Base-by-base conservation (phyloP, 2,113 vertebrate species). In the Brachyistius frenatus region DNA sequence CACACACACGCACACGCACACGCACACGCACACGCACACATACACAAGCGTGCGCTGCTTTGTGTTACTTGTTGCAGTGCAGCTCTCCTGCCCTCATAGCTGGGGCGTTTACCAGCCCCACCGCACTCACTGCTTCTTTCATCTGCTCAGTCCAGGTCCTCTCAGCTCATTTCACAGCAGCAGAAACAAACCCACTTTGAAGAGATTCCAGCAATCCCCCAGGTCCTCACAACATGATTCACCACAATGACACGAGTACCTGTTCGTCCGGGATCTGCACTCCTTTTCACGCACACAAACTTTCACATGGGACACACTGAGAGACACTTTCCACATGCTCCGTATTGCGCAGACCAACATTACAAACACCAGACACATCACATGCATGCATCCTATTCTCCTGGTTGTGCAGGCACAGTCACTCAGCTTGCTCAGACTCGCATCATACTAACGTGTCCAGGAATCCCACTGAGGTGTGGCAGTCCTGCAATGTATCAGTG, bases 151-250 rank as follows among this genome's bases (percentile, higher is more conserved):
- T 84, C 85, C 84, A 85, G 86, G 80, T 79, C 73, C 80, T 86
- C 83, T 81, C 89, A 82, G 81, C 81, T 90, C 87, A 82, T 91
- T 91, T 90, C 61, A 81, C 47, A 47, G 7, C 58, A 77, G 65
- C 83, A 77, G 65, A 81, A 78, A 63, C 44, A 88, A 70, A 66
- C 61, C 67, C 50, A 64, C 88, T 92, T 91, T 91, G 85, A 92
- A 90, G 88, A 62, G 33, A 63, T 83, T 83, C 86, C 86, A 89
- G 72, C 60, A 36, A 78, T 73, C 63, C 49, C 73, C 69, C 15
- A 13, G 68, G 67, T 76, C 62, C 53, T 55, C 37, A 44, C 39
- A 10, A 36, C 39, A 57, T 87, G 84, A 90, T 74, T 89, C 91
- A 88, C 72, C 64, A 32, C 78, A 78, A 56, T 73, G 84, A 91